These are phyloP conservation scores for Hystrix cristata DNA, from an alignment of 2,113 vertebrate genomes.

Conservation along the genomic window DNA sequence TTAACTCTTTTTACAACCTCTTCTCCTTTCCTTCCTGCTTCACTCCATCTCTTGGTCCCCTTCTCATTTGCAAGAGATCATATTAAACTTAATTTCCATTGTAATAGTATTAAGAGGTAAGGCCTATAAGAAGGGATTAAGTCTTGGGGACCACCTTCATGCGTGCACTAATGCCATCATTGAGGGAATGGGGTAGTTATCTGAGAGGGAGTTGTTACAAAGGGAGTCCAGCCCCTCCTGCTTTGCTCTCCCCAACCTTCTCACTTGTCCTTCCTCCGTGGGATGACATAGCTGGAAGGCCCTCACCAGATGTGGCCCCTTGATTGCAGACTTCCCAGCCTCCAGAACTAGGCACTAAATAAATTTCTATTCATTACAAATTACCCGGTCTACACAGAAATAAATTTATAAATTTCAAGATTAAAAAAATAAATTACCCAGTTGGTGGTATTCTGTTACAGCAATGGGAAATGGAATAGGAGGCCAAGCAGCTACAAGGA, in stretches of 20 bases:
- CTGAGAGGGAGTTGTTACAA: background rate
- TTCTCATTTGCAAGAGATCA: background rate
- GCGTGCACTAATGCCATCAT: background rate
- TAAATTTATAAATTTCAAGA: background rate
- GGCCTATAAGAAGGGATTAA: background rate
- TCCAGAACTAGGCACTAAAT: background rate
- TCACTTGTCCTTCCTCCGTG: background rate
- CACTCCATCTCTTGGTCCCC: background rate
- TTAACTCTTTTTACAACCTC: background rate
- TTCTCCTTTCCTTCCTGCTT: too few relatives aligned
- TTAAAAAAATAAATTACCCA: background rate
- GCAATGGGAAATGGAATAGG: background rate
- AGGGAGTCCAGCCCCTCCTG: background rate
- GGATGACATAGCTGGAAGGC: background rate
- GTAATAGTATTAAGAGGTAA: background rate
- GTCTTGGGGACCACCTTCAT: background rate
- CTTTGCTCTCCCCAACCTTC: background rate
- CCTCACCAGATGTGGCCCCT: background rate
- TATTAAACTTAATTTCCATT: background rate
- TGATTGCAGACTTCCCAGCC: background rate
- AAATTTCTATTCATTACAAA: conserved; percentile 1
- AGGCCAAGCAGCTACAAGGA: conserved; percentile 49
- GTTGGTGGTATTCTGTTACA: background rate
- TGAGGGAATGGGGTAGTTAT: background rate
- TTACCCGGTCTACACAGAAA: background rate